Evolutionary conservation across 2,888 invertebrate species (phyloP), one percentile per base, ranked within the genome.

Genomic region (Apotomis capreana): DNA sequence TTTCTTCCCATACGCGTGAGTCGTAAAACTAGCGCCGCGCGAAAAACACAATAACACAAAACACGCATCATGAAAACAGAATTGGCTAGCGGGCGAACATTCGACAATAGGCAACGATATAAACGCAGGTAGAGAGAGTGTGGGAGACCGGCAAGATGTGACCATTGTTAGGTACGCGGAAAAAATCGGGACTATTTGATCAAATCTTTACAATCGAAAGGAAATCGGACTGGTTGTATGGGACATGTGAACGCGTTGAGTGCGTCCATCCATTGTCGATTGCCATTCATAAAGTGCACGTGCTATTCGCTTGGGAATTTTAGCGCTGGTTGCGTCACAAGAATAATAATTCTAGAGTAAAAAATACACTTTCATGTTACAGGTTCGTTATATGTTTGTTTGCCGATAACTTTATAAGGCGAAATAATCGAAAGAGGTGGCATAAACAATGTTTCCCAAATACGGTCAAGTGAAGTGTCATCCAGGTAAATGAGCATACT

Each of bases 81-180:
- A 55, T 57, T 36, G 26, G 46, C 46, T 65, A 55, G 6, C 9
- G 9, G 26, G 13, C 64, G 13, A 55, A 54, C 54, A 15, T 54
- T 54, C 40, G 12, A 68, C 70, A 58, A 70, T 70, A 13, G 67
- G 37, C 36, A 4, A 5, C 10, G 10, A 5, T 26, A 6, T 5
- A 58, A 49, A 10, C 15, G 76, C 79, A 86, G 84, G 83, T 83
- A 86, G 83, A 83, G 84, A 86, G 85, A 85, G 86, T 87, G 85
- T 89, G 89, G 81, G 89, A 89, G 87, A 70, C 65, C 64, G 74
- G 73, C 71, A 75, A 74, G 75, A 76, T 71, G 75, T 68, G 68
- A 37, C 67, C 44, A 69, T 73, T 69, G 59, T 70, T 67, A 59
- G 69, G 63, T 61, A 68, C 40, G 36, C 62, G 64, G 65, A 76